phyloP scores from a whole-genome alignment of 2,888 invertebrate genomes.

The Beris chalybata region DNA sequence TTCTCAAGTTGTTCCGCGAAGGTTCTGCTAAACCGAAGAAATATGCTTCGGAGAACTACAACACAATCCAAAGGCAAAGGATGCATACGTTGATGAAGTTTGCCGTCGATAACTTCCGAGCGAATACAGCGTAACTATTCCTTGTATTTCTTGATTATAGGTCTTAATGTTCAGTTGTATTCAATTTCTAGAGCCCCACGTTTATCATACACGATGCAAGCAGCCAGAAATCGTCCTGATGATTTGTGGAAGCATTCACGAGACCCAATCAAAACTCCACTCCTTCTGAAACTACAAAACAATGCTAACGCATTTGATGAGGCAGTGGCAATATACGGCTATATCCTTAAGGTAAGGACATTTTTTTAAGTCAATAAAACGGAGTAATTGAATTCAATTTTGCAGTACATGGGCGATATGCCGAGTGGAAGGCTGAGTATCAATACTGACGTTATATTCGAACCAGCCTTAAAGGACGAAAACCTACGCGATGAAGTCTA shows the following conservation, averaged over 20 bases:
- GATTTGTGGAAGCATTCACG: constrained; percentile 82
- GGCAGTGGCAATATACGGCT: constrained; percentile 73
- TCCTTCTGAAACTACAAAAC: constrained; percentile 72
- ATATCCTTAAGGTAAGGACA: constrained; percentile 68
- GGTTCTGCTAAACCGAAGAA: constrained; percentile 57
- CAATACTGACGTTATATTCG: constrained; percentile 87
- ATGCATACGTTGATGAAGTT: constrained; percentile 84
- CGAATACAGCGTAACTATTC: constrained; percentile 39
- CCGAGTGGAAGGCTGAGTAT: constrained; percentile 77
- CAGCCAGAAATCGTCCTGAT: constrained; percentile 66
- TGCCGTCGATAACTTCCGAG: constrained; percentile 78
- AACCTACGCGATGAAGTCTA: constrained; percentile 85
- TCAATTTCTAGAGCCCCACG: constrained; percentile 56
- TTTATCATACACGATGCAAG: constrained; percentile 65
- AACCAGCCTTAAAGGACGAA: constrained; percentile 72
- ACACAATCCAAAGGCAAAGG: constrained; percentile 66
- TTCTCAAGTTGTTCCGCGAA: constrained; percentile 68
- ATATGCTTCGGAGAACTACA: constrained; percentile 58
- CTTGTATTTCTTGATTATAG: not conserved
- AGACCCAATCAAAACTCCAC: constrained; percentile 80
- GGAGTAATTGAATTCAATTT: not conserved
- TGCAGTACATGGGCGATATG: constrained; percentile 83
- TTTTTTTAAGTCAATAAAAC: not conserved
- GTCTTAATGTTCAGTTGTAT: not conserved
- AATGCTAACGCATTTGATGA: constrained; percentile 72